These are phyloP conservation scores for Drosophila acutilabella DNA, from an alignment of 2,888 invertebrate genomes.

Conservation along the genomic window DNA sequence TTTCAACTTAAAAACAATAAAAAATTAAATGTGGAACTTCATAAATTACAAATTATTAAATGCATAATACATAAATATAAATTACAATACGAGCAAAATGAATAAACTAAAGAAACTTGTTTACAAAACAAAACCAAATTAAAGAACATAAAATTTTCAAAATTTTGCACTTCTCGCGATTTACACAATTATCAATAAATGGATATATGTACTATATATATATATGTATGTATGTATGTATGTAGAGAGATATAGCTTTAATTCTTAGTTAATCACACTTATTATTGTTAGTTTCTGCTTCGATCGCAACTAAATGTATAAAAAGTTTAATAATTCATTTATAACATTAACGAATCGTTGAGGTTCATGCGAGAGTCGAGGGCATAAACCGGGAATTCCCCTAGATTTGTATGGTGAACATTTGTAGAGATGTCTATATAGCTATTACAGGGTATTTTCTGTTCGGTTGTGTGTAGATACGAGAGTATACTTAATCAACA, in stretches of 20 bases:
- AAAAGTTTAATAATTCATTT: conserved; percentile 40
- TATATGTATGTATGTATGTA: conserved; percentile 2
- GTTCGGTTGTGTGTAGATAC: conserved; percentile 27
- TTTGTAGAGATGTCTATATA: background rate
- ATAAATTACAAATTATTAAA: conserved; percentile 74
- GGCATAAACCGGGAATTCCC: conserved; percentile 36
- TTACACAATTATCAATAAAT: conserved; percentile 14
- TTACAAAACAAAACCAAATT: conserved; percentile 25
- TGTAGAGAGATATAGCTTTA: conserved; percentile 23
- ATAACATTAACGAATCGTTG: conserved; percentile 14
- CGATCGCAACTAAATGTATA: conserved; percentile 67
- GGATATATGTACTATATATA: conserved; percentile 1
- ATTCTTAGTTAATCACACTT: conserved; percentile 38
- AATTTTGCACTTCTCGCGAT: conserved; percentile 39
- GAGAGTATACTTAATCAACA: conserved; percentile 63
- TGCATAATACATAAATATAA: conserved; percentile 70
- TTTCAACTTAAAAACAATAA: conserved; percentile 72
- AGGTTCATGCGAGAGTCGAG: conserved; percentile 37
- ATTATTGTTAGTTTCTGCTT: conserved; percentile 50
- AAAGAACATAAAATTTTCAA: conserved; percentile 61
- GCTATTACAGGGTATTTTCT: background rate
- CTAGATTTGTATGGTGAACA: conserved; percentile 21
- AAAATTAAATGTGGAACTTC: conserved; percentile 47
- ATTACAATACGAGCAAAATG: conserved; percentile 45
- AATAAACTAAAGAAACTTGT: background rate